Percentiles rank a stretch among this genome's conserved stretches.
phyloP scores from a whole-genome alignment of 2,113 vertebrate genomes.

The Hippotragus niger region DNA sequence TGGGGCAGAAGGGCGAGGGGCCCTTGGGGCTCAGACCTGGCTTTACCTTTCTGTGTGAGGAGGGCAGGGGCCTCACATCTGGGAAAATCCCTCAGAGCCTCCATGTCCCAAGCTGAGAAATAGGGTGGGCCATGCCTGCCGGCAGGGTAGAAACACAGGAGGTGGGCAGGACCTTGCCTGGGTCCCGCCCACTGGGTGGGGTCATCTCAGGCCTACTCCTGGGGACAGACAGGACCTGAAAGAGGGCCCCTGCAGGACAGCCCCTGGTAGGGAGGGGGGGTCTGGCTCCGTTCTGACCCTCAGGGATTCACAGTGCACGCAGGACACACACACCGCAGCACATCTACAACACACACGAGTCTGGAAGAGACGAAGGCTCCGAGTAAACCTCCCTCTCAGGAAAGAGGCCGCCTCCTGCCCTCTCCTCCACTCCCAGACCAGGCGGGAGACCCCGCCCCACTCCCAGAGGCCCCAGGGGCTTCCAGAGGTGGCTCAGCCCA shows the following conservation, averaged over 20 bases:
- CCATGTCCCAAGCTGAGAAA: not conserved
- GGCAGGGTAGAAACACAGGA: fast-evolving
- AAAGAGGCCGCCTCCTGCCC: not conserved
- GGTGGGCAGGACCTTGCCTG: no score
- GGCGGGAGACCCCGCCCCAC: not conserved
- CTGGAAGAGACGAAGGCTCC: not conserved
- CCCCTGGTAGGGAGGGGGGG: not conserved
- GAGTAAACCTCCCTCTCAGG: not conserved
- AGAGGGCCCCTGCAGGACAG: not conserved
- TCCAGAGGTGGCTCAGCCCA: not conserved
- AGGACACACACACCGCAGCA: not conserved
- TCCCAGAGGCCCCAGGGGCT: not conserved
- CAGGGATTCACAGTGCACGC: fast-evolving
- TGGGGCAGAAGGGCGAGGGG: not conserved
- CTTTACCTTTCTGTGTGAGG: no score
- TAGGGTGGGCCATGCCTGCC: no score
- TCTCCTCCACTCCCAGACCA: not conserved
- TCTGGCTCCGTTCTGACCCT: not conserved
- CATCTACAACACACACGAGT: no score
- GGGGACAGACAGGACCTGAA: not conserved
- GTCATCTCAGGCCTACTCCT: not conserved
- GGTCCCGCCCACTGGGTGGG: not conserved
- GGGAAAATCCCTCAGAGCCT: not conserved
- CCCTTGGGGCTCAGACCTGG: not conserved
- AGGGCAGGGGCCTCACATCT: not conserved